phyloP scores from a whole-genome alignment of 2,888 invertebrate species.

The Ectropis crepuscularia region DNA sequence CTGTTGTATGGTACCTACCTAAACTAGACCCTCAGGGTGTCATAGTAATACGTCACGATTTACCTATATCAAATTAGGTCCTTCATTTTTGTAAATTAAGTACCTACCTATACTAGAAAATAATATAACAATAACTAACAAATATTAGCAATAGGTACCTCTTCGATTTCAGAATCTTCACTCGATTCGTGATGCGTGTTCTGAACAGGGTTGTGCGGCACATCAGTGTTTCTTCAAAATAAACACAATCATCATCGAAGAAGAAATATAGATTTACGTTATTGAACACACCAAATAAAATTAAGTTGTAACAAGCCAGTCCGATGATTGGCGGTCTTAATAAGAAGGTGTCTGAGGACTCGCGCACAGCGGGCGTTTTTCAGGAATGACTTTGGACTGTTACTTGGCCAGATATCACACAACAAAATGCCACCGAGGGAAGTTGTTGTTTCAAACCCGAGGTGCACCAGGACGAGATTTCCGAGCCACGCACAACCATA shows the following conservation, averaged over 20 bases:
- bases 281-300: neutral
- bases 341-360: too few relatives aligned
- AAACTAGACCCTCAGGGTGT: too few relatives aligned
- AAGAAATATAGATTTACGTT: neutral
- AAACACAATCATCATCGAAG: neutral
- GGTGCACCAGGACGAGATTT: too few relatives aligned
- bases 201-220: constrained; percentile 37
- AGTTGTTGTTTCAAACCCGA: too few relatives aligned
- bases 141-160: constrained; percentile 52
- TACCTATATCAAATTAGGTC: neutral
- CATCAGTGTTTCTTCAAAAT: constrained; percentile 50
- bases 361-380: too few relatives aligned
- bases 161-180: constrained; percentile 66
- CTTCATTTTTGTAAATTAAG: neutral
- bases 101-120: neutral
- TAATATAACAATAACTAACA: neutral
- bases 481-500: too few relatives aligned
- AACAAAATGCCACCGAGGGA: too few relatives aligned
- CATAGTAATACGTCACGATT: neutral
- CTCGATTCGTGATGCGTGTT: constrained; percentile 56
- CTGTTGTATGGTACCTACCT: too few relatives aligned
- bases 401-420: too few relatives aligned
- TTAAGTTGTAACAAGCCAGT: too few relatives aligned
- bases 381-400: too few relatives aligned
- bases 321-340: too few relatives aligned